phyloP scores from a whole-genome alignment of 2,113 vertebrate species.

The Paramormyrops kingsleyae region DNA sequence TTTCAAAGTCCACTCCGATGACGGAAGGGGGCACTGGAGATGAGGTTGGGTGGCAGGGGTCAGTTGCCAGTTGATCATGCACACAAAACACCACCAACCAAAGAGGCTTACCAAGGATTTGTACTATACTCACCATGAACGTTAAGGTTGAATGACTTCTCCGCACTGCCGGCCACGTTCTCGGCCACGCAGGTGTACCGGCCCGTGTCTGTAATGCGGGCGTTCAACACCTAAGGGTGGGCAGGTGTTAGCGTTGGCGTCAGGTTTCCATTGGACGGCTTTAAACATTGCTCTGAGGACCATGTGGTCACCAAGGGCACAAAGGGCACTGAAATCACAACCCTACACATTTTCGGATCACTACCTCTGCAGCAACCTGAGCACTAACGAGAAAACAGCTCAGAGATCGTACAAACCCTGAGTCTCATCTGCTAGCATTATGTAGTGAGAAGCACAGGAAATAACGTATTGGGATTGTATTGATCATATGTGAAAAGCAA shows the following conservation, averaged over 20 bases:
- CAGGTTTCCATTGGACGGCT: not conserved
- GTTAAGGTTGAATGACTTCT: conserved; percentile 87
- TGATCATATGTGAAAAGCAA: not conserved
- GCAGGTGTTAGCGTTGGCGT: not conserved
- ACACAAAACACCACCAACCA: not conserved
- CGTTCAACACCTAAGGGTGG: conserved; percentile 69
- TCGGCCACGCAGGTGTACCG: conserved; percentile 79
- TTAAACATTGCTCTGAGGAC: not conserved
- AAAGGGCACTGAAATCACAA: not conserved
- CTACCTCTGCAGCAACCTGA: not conserved
- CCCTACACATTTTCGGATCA: not conserved
- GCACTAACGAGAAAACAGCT: not conserved
- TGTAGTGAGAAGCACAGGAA: not conserved
- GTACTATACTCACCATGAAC: conserved; percentile 73
- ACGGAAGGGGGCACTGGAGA: conserved; percentile 76
- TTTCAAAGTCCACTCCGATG: conserved; percentile 71
- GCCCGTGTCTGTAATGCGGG: conserved; percentile 79
- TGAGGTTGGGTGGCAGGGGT: not conserved
- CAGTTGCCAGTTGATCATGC: not conserved
- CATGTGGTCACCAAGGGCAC: not conserved
- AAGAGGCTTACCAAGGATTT: too few species aligned
- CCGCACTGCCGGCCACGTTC: conserved; percentile 81
- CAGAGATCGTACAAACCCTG: not conserved
- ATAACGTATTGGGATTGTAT: not conserved
- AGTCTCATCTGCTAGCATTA: not conserved